These are phyloP conservation scores for Orientallactaga bullata DNA, from an alignment of 2,113 vertebrate genomes.

Conservation along the genomic window DNA sequence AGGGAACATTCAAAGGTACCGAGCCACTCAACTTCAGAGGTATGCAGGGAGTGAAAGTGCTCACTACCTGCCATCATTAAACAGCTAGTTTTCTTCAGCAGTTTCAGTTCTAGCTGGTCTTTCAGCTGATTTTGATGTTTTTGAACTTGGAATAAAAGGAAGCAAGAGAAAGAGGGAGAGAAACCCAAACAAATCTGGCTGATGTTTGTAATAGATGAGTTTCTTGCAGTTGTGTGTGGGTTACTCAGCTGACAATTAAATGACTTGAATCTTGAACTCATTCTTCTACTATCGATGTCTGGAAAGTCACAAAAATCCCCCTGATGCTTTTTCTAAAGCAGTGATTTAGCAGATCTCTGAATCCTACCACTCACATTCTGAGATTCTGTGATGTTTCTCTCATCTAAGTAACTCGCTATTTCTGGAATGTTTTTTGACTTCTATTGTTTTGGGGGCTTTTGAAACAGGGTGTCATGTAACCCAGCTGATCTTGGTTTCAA, in stretches of 20 bases:
- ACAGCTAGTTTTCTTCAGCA: conserved; percentile 71
- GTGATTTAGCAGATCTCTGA: not conserved
- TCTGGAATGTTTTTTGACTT: conserved; percentile 35
- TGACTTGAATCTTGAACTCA: not conserved
- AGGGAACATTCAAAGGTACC: conserved; percentile 70
- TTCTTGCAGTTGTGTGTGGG: not conserved
- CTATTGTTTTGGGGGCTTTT: not conserved
- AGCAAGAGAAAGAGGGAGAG: not conserved
- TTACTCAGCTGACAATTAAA: conserved; percentile 8
- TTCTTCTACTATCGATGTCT: not conserved
- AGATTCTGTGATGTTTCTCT: not conserved
- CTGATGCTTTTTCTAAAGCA: not conserved
- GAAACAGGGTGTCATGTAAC: not conserved
- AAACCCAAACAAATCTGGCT: not conserved
- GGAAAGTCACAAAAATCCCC: not conserved
- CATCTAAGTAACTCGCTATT: conserved; percentile 32
- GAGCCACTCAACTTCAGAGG: conserved; percentile 70
- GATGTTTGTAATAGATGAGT: conserved; percentile 24
- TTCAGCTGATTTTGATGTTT: conserved; percentile 31
- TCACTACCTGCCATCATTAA: conserved; percentile 75
- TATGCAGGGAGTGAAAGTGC: conserved; percentile 66
- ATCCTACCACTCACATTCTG: not conserved
- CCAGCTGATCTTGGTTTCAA: not conserved
- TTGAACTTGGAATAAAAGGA: not conserved
- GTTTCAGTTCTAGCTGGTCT: conserved; percentile 60